Base-by-base conservation (phyloP, 2,113 vertebrate species). In the Neomonachus schauinslandi region DNA sequence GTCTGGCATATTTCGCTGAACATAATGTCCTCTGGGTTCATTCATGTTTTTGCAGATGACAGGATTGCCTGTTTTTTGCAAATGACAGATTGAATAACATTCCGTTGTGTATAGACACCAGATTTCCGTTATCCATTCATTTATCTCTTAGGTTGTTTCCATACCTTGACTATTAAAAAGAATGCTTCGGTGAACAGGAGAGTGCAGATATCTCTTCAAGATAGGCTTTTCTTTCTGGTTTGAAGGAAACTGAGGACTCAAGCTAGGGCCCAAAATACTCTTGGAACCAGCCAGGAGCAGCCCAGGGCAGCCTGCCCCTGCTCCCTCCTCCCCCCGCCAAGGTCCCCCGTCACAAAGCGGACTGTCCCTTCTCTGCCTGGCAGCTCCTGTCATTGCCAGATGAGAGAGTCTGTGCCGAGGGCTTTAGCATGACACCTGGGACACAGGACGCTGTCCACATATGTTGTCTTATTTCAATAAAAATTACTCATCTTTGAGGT, bases 391-490 rank as follows among this genome's bases (percentile, higher is more conserved):
- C 71, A 31, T 33, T 72, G 33, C 53, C 63, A 65, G 18, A 46
- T 2, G 33, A 51, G 7, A 36, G 46, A 16, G 63, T 31, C 49
- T 19, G 0, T 0, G 1, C 4, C 4, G 0, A 3, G 72, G 9
- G 72, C 46, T 39, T 22, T 31, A 7, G 46, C 16, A 1, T 71
- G 65, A 63, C 39, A 3, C 33, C 46, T 59, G 39, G 53, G 71
- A 15, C 1, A 33, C 33, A 2, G 19, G 8, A 46, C 88, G 65
- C 42, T 72, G 49, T 36, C 28, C 13, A 19, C 39, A 0, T 24
- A 13, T 63, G 11, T 57, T 74, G 39, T 61, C 21, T 92, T 69
- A 61, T 89, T 92, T 86, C 51, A 36, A 67, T 74, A 61, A 69
- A 57, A 76, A 12, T 39, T 63, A 24, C 1, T 3, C 67, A 42